These are phyloP conservation scores for Tachycineta bicolor DNA, from an alignment of 2,113 vertebrate genomes.

Conservation along the genomic window DNA sequence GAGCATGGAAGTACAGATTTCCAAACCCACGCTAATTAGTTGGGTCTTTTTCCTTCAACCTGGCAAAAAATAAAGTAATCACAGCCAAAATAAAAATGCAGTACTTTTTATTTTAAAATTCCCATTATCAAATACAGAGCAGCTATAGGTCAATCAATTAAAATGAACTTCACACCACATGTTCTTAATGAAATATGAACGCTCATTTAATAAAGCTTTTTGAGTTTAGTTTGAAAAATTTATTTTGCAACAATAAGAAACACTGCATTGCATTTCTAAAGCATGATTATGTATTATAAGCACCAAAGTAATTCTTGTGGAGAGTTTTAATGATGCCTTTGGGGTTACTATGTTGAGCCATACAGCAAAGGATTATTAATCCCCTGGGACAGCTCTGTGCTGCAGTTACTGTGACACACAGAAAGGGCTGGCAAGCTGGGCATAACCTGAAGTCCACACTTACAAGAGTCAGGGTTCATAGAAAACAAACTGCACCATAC, in stretches of 20 bases:
- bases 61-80: not conserved
- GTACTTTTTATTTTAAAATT: not conserved
- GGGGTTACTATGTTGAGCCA: not conserved
- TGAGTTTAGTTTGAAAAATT: not conserved
- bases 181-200: constrained; percentile 5
- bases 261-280: not conserved
- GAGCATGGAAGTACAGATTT: not conserved
- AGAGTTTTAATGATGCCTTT: constrained; percentile 20
- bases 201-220: not conserved
- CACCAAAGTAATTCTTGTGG: not conserved
- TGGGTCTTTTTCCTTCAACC: not conserved
- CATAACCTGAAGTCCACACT: not conserved
- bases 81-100: not conserved
- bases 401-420: not conserved
- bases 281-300: not conserved
- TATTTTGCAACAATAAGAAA: not conserved
- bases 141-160: not conserved
- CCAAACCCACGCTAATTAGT: not conserved
- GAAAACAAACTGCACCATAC: not conserved
- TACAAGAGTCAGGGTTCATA: not conserved
- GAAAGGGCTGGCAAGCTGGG: not conserved
- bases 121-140: not conserved
- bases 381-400: not conserved
- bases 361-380: not conserved
- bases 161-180: not conserved